A percentile compares a stretch with the other conserved stretches of the same genome.
These are phyloP conservation scores for Dasyprocta punctata DNA, from an alignment of 2,113 vertebrate genomes.

Conservation along the genomic window DNA sequence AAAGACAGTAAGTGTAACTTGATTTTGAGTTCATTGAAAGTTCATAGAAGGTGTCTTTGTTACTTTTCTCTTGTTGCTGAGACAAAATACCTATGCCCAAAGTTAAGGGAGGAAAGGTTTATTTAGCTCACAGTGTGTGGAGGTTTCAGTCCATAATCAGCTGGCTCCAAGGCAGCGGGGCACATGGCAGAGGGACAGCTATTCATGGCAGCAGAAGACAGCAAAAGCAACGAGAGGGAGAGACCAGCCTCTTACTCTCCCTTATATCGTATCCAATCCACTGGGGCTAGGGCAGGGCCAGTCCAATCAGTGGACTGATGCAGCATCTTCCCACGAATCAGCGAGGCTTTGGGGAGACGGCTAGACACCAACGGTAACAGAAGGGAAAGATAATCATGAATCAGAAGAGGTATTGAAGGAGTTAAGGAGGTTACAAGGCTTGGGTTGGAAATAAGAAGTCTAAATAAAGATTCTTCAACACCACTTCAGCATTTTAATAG, in stretches of 20 bases:
- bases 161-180: no score
- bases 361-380: background rate
- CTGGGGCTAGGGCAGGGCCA: background rate
- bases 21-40: background rate
- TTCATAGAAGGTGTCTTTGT: background rate
- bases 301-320: background rate
- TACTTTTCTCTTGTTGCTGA: background rate
- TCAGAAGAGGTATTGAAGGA: background rate
- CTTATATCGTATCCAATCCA: background rate
- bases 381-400: background rate
- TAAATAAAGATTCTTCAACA: slow-evolving; percentile 38
- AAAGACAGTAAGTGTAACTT: background rate
- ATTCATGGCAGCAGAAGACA: no score
- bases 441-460: background rate
- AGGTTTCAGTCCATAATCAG: background rate
- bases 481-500: background rate
- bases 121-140: background rate
- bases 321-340: background rate
- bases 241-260: background rate
- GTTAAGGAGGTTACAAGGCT: background rate
- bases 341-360: background rate
- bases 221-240: background rate
- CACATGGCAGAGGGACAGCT: no score
- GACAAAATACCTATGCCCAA: background rate
- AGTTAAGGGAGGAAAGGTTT: background rate